Base-by-base conservation (phyloP, 2,888 invertebrate genomes). In the Cephus spinipes region DNA sequence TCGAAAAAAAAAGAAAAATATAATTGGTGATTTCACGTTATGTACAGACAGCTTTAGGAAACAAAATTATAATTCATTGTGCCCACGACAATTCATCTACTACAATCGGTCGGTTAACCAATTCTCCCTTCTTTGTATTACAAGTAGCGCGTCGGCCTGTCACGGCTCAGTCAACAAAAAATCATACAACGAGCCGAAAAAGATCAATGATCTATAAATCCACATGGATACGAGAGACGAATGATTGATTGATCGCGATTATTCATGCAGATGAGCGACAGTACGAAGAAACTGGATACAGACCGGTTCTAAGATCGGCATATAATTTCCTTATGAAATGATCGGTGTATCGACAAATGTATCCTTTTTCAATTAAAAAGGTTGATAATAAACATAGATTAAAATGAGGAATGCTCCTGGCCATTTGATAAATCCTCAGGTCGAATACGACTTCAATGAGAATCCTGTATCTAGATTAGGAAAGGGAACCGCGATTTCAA, bases 41-140 rank as follows among this genome's bases (percentile, higher is more conserved):
- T 85, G 81, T 87, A 87, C 87, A 87, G 82, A 85, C 87, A 81
- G 40, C 40, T 15, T 40, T 86, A 83, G 81, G 80, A 87, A 87
- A 83, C 80, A 81, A 86, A 84, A 40, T 40, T 30, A 30, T 31
- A 69, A 69, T 69, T 69, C 11, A 69, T 69, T 69, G 69, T 69
- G 31, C 69, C 40, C 40, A 40, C 15, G 40, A 40, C 40, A 40
- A 40, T 69, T 30, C 32, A 69, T 69, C 6, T 30, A 30, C 32
- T 32, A 69, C 6, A 31, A 69, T 69, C 69, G 30, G 69, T 32
- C 40, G 40, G 40, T 15, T 30, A 32, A 69, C 30, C 30, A 69
- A 30, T 32, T 32, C 12, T 0, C 1, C 30, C 12, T 4, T 69
- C 11, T 75, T 77, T 69, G 33, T 78, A 75, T 78, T 77, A 73